Evolutionary conservation across 2,113 vertebrate species (phyloP).

Genomic region (Boleophthalmus pectinirostris): DNA sequence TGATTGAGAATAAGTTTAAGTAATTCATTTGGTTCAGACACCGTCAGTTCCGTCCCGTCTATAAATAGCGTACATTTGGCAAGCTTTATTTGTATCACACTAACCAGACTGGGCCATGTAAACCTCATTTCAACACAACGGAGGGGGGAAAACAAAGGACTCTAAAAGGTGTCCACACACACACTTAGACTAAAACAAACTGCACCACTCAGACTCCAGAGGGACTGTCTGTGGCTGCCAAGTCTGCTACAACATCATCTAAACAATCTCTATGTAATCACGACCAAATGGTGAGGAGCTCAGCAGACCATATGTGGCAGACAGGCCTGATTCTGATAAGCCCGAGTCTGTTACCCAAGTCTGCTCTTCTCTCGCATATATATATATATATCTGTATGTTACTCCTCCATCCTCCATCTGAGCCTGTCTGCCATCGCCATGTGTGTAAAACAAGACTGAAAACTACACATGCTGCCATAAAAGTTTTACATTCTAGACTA

Average conservation of each 20-base stretch:
- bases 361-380: slow-evolving; percentile 26
- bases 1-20: neutral
- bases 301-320: slow-evolving; percentile 45
- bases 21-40: neutral
- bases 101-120: slow-evolving; percentile 14
- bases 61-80: slow-evolving; percentile 33
- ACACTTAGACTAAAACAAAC: neutral
- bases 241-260: slow-evolving; percentile 62
- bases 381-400: slow-evolving; percentile 6
- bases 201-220: slow-evolving; percentile 29
- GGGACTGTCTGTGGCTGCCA: slow-evolving; percentile 53
- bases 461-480: neutral
- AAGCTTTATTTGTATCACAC: slow-evolving; percentile 17
- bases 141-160: neutral
- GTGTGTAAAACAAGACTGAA: slow-evolving; percentile 13
- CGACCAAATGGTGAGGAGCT: slow-evolving; percentile 63
- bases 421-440: slow-evolving; percentile 14
- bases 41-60: slow-evolving; percentile 23
- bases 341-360: slow-evolving; percentile 27
- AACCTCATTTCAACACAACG: slow-evolving; percentile 30
- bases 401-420: slow-evolving; percentile 25
- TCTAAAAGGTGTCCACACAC: slow-evolving; percentile 42
- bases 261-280: slow-evolving; percentile 70
- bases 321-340: slow-evolving; percentile 54
- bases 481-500: neutral